phyloP scores from a whole-genome alignment of 2,797 vertebrate species.

The Phoeniculus purpureus region DNA sequence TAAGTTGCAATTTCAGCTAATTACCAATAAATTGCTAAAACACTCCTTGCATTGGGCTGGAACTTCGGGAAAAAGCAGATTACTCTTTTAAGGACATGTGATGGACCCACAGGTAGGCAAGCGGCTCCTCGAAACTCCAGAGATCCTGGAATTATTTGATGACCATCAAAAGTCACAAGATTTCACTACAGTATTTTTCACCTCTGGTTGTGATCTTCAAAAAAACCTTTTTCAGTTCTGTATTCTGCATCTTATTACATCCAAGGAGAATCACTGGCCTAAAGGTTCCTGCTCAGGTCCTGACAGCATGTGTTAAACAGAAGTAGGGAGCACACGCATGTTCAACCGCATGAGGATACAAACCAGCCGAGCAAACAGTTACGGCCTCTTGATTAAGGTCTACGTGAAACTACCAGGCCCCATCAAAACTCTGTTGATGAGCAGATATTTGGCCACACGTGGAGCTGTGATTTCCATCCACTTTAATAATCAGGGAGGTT shows the following conservation, averaged over 20 bases:
- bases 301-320: neutral
- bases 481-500: constrained; percentile 89
- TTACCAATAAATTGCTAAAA: neutral
- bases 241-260: neutral
- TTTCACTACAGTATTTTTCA: neutral
- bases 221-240: neutral
- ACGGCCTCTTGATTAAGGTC: constrained; percentile 76
- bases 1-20: neutral
- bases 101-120: neutral
- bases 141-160: neutral
- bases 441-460: constrained; percentile 82
- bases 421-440: constrained; percentile 78
- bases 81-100: neutral
- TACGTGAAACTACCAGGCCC: constrained; percentile 69
- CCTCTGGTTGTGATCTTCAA: neutral
- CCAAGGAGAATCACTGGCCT: neutral
- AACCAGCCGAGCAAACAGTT: constrained; percentile 55
- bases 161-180: neutral
- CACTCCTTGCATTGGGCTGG: neutral
- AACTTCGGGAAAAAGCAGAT: neutral
- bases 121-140: neutral
- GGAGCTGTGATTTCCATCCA: constrained; percentile 84
- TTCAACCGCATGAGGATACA: constrained; percentile 39
- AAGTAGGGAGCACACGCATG: fast-evolving
- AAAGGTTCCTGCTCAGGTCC: neutral